Conservation (phyloP, 2,113 vertebrate species). For the Rhabdornis inornatus region DNA sequence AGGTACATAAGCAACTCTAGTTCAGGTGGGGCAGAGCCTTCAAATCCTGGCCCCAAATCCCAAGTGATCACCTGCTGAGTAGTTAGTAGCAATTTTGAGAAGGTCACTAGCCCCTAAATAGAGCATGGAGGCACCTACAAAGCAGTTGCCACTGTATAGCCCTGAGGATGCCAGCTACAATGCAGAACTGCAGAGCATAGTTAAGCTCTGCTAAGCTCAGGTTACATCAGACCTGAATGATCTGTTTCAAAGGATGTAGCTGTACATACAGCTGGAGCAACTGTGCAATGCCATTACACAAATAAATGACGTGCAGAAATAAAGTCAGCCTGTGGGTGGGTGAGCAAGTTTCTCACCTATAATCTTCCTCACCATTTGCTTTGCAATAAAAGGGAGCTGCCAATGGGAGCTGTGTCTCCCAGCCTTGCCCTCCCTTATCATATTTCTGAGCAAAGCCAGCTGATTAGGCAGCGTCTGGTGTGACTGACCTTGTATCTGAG, state of each 20-base stretch:
- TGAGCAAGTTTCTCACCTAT: neutral
- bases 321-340: neutral
- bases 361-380: neutral
- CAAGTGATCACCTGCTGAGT: neutral
- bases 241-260: neutral
- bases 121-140: neutral
- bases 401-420: neutral
- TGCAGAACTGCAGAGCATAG: neutral
- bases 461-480: slow-evolving; percentile 14
- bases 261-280: neutral
- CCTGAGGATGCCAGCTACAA: neutral
- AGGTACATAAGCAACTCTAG: neutral
- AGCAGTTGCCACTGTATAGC: neutral
- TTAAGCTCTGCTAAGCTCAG: neutral
- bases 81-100: neutral
- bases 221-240: neutral
- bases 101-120: neutral
- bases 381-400: neutral
- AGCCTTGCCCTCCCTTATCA: neutral
- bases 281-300: neutral
- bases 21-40: neutral
- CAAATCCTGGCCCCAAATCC: neutral
- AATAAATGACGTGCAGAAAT: neutral
- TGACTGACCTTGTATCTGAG: slow-evolving; percentile 5
- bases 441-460: slow-evolving; percentile 2